phyloP scores from a whole-genome alignment of 2,888 invertebrate genomes.

The Erebia ligea region DNA sequence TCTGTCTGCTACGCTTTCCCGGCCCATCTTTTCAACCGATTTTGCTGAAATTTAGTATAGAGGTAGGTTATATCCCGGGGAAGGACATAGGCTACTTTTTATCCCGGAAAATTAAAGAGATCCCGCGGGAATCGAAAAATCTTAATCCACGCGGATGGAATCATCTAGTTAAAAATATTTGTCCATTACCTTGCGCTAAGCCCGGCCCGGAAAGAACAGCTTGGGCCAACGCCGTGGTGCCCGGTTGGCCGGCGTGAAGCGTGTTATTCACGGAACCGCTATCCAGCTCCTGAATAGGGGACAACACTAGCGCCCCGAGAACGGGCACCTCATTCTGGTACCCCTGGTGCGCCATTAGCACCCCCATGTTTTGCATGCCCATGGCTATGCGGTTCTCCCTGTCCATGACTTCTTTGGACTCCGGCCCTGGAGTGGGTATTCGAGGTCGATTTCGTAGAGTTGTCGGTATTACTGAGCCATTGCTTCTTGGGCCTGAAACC shows the following conservation, averaged over 20 bases:
- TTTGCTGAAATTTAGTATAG: no score
- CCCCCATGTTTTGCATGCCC: constrained; percentile 83
- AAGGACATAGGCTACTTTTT: no score
- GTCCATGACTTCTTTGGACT: constrained; percentile 90
- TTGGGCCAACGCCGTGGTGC: constrained; percentile 90
- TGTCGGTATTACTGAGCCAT: constrained; percentile 86
- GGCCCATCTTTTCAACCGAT: no score
- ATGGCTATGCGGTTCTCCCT: constrained; percentile 86
- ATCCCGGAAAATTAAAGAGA: no score
- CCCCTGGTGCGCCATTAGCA: constrained; percentile 87
- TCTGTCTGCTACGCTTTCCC: no score
- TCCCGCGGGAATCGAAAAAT: no score
- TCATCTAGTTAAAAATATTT: no score
- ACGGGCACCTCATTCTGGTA: constrained; percentile 87
- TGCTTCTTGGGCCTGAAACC: constrained; percentile 85
- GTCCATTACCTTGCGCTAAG: constrained; percentile 51
- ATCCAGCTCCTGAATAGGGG: constrained; percentile 93
- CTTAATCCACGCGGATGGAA: no score
- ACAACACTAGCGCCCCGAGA: constrained; percentile 89
- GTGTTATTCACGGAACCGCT: constrained; percentile 89
- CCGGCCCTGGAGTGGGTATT: constrained; percentile 89
- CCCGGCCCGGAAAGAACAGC: constrained; percentile 89
- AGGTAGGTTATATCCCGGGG: no score
- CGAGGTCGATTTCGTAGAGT: constrained; percentile 92
- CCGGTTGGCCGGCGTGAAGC: constrained; percentile 87